A percentile compares a stretch with the other conserved stretches of the same genome.
Evolutionary conservation across 2,797 vertebrate genomes (phyloP).

Genomic region (Halcyon leucocephala): DNA sequence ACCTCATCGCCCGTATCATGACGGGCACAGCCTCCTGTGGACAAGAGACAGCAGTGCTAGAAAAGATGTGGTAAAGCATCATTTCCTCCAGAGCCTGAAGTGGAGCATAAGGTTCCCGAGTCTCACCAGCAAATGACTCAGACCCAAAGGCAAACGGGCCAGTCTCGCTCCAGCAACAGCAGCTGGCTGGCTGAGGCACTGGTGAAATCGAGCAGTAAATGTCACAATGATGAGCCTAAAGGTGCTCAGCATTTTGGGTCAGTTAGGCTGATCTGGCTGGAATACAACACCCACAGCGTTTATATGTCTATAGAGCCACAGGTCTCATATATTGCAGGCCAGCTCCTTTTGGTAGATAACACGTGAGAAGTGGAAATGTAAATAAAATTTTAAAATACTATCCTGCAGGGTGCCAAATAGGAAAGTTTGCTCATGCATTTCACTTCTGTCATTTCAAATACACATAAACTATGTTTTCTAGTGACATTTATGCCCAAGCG

Average conservation of each 20-base stretch:
- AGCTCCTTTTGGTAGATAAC: background rate
- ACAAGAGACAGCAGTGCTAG: background rate
- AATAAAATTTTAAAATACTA: background rate
- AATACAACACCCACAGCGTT: background rate
- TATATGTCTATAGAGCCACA: background rate
- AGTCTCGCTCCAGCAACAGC: background rate
- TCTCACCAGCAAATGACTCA: background rate
- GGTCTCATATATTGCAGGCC: background rate
- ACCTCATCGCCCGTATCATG: background rate
- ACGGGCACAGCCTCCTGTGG: background rate
- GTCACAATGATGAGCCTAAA: background rate
- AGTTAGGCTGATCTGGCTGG: background rate
- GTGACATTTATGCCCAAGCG: background rate
- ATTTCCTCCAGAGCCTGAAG: background rate
- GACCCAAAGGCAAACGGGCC: background rate
- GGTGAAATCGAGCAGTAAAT: background rate
- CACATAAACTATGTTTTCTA: background rate
- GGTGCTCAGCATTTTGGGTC: background rate
- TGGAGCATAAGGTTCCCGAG: background rate
- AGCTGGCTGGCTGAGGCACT: background rate
- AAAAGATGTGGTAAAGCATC: background rate
- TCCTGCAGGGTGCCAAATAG: background rate
- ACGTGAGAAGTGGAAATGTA: background rate
- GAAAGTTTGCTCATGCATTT: background rate
- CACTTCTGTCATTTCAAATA: background rate